These are phyloP conservation scores for Phania funesta DNA, from an alignment of 2,888 invertebrate genomes.

Conservation along the genomic window DNA sequence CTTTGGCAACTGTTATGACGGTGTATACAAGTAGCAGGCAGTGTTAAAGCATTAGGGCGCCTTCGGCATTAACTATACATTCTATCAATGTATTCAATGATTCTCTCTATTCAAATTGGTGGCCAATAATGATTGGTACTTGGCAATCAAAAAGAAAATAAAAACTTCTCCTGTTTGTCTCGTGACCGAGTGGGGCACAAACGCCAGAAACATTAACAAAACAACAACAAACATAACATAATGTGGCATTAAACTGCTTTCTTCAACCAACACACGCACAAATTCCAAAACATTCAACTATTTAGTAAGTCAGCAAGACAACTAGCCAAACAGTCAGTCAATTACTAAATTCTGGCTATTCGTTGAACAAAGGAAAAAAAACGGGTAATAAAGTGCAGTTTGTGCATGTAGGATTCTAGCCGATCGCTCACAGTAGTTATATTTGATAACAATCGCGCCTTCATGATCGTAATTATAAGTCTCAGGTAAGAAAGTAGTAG, in stretches of 20 bases:
- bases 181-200: conserved; percentile 67
- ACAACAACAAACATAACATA: conserved; percentile 25
- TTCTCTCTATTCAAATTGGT: conserved; percentile 63
- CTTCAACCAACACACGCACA: conserved; percentile 49
- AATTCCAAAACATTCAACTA: conserved; percentile 2
- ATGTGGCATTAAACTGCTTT: conserved; percentile 29
- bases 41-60: conserved; percentile 41
- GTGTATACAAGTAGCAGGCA: conserved; percentile 43
- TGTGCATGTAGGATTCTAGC: neutral
- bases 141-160: conserved; percentile 51
- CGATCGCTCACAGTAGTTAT: conserved; percentile 46
- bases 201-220: conserved; percentile 40
- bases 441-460: conserved; percentile 60
- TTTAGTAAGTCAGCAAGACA: neutral
- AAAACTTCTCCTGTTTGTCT: conserved; percentile 65
- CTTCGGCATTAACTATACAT: conserved; percentile 42
- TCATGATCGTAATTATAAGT: conserved; percentile 59
- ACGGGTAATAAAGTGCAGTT: conserved; percentile 20
- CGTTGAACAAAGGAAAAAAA: conserved; percentile 19
- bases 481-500: conserved; percentile 42
- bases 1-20: conserved; percentile 32
- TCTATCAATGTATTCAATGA: conserved; percentile 51
- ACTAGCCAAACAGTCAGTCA: conserved; percentile 15
- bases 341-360: conserved; percentile 18
- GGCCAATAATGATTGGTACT: conserved; percentile 67